Evolutionary conservation across 2,113 vertebrate species (phyloP).

Genomic region (Eulemur macaco): DNA sequence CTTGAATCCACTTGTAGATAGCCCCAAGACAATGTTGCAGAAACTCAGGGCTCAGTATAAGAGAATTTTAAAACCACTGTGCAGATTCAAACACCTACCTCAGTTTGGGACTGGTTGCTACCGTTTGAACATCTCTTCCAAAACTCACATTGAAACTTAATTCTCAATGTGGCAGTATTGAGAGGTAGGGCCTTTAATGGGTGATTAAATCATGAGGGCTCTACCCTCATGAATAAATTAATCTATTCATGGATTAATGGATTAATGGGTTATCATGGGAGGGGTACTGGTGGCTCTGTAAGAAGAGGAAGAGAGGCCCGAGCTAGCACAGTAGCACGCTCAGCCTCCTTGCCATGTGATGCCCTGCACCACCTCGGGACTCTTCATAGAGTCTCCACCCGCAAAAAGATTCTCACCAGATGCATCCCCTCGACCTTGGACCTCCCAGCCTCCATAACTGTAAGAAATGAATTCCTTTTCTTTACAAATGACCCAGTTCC

Average conservation of each 20-base stretch:
- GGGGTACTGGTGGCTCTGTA: neutral
- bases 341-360: neutral
- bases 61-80: neutral
- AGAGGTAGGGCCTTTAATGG: neutral
- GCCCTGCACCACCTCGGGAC: neutral
- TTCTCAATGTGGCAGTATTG: neutral
- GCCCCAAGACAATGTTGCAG: neutral
- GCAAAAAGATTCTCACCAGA: neutral
- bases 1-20: neutral
- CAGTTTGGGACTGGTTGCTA: neutral
- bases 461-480: neutral
- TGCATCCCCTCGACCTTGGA: neutral
- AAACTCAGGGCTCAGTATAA: neutral
- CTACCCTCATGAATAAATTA: neutral
- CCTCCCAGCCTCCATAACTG: neutral
- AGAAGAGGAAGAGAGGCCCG: neutral
- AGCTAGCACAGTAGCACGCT: neutral
- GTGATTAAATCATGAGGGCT: neutral
- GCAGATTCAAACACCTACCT: neutral
- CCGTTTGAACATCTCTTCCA: neutral
- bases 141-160: neutral
- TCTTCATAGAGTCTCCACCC: neutral
- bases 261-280: neutral
- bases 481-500: neutral
- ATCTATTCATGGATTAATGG: neutral